Evolutionary conservation across 2,797 vertebrate species (phyloP).

Genomic region (Gymnoscopelus microlampas): DNA sequence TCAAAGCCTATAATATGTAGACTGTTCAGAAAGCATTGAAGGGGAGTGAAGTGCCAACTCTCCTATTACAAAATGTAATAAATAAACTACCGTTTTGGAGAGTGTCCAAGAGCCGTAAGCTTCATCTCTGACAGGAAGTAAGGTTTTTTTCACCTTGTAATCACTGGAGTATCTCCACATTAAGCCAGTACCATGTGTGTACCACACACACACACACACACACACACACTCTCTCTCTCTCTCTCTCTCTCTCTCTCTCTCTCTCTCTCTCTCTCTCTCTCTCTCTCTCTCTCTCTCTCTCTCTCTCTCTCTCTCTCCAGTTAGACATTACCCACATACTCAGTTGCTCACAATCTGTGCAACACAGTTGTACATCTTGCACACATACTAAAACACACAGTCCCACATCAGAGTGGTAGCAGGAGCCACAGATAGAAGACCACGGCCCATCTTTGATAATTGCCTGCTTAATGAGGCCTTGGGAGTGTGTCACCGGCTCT

Average conservation of each 20-base stretch:
- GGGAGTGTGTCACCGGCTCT: conserved; percentile 60
- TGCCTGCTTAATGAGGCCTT: conserved; percentile 74
- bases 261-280: no score
- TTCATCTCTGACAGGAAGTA: conserved; percentile 52
- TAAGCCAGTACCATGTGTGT: conserved; percentile 19
- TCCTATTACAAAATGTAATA: no score
- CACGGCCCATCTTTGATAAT: conserved; percentile 69
- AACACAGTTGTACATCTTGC: no score
- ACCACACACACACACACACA: conserved; percentile 13
- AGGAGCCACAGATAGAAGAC: conserved; percentile 38
- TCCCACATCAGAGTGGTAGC: conserved; percentile 62
- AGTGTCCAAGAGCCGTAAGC: conserved; percentile 39
- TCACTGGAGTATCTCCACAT: conserved; percentile 54
- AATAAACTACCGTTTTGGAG: conserved; percentile 11
- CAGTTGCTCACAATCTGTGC: no score
- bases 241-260: no score
- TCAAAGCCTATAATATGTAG: no score
- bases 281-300: no score
- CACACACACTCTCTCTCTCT: no score
- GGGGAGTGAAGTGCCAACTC: no score
- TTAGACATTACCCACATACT: no score
- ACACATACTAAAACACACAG: conserved; percentile 27
- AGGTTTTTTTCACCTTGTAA: conserved; percentile 60
- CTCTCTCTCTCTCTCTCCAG: no score
- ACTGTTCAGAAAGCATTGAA: no score